Evolutionary conservation across 2,113 vertebrate species (phyloP).

Genomic region (Bubo bubo): DNA sequence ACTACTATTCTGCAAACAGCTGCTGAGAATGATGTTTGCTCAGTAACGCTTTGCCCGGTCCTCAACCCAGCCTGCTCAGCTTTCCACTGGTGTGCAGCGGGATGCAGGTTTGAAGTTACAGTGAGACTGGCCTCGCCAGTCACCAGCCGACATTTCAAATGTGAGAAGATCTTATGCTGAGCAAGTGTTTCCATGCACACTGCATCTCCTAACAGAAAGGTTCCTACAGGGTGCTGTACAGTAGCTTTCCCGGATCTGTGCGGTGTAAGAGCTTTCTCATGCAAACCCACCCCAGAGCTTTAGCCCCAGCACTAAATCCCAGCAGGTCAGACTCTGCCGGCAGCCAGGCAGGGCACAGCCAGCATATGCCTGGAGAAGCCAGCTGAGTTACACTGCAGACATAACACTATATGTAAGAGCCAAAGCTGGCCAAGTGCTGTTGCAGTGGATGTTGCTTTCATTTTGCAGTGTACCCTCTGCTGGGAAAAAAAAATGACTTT

Average conservation of each 20-base stretch:
- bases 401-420: not conserved
- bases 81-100: fast-evolving
- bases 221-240: not conserved
- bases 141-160: not conserved
- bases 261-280: not conserved
- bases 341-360: not conserved
- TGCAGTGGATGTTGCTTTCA: slow-evolving; percentile 41
- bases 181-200: not conserved
- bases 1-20: not conserved
- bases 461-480: slow-evolving; percentile 56
- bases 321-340: not conserved
- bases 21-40: not conserved
- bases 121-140: not conserved
- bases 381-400: not conserved
- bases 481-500: slow-evolving; percentile 50
- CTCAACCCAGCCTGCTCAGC: not conserved
- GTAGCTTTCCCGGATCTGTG: not conserved
- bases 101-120: not conserved
- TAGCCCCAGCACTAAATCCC: not conserved
- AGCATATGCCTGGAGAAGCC: not conserved
- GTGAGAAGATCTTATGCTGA: not conserved
- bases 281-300: not conserved
- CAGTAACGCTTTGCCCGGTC: not conserved
- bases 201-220: not conserved
- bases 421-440: not conserved